Evolutionary conservation across 1,140 invertebrate species (phyloP), one percentile per base, ranked within the genome.

Genomic region (Paracyclopina nana): DNA sequence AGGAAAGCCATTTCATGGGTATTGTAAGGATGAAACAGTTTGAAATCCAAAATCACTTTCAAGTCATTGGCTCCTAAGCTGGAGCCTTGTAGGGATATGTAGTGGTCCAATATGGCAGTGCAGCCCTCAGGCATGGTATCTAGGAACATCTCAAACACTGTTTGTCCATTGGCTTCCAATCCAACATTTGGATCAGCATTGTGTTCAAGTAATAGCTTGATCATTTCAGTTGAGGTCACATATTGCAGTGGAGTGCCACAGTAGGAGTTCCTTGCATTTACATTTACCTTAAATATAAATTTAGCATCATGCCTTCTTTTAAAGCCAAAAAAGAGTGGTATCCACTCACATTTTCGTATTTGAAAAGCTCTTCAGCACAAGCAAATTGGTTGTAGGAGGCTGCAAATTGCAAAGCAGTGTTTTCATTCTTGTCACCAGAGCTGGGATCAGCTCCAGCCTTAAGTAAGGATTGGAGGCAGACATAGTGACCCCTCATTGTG

Each of bases 281-380:
- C 34, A 38, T 38, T 20, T 20, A 38, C 34, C 5, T n/a, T n/a
- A n/a, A n/a, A n/a, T n/a, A n/a, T n/a, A n/a, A n/a, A n/a, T n/a
- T n/a, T n/a, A n/a, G n/a, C n/a, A n/a, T n/a, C n/a, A n/a, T n/a
- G n/a, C n/a, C n/a, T n/a, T n/a, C n/a, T n/a, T n/a, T n/a, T n/a
- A n/a, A n/a, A n/a, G n/a, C n/a, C n/a, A n/a, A n/a, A n/a, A n/a
- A n/a, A n/a, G n/a, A n/a, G n/a, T n/a, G n/a, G n/a, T n/a, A n/a
- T n/a, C n/a, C n/a, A n/a, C n/a, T n/a, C n/a, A n/a, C n/a, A n/a
- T n/a, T n/a, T n/a, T 38, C 34, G 9, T 38, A 38, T 5, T 38
- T n/a, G 20, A 38, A 16, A n/a, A 38, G 34, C 34, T 38, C 34
- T 20, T 38, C n/a, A 38, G 34, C 34, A 20, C 34, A 38, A 38